Evolutionary conservation across 2,888 invertebrate species (phyloP).

Genomic region (Drosophila atroscutellata): DNA sequence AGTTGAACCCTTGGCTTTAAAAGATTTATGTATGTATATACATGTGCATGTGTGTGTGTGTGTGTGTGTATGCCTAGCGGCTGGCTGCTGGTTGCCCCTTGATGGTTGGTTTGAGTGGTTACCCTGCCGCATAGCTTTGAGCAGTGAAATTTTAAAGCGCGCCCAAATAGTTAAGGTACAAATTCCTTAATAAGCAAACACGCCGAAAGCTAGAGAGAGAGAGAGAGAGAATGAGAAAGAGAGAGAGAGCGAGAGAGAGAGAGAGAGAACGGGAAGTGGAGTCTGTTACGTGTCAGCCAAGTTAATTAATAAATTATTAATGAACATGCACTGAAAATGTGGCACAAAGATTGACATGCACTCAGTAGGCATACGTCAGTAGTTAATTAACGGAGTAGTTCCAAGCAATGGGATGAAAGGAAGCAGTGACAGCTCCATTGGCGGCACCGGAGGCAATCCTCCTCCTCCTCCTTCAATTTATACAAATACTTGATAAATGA

Average conservation of each 20-base stretch:
- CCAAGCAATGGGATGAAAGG: neutral
- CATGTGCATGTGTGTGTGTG: neutral
- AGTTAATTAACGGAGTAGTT: slow-evolving; percentile 20
- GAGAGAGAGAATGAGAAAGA: neutral
- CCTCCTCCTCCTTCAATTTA: neutral
- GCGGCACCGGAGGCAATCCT: neutral
- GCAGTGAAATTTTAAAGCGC: slow-evolving; percentile 35
- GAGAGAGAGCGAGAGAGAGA: neutral
- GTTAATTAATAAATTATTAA: slow-evolving; percentile 41
- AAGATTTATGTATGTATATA: slow-evolving; percentile 55
- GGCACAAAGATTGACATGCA: slow-evolving; percentile 17
- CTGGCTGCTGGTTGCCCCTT: neutral
- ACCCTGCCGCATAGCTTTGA: neutral
- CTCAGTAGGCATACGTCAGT: slow-evolving; percentile 17
- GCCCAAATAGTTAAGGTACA: slow-evolving; percentile 33
- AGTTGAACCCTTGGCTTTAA: slow-evolving; percentile 69
- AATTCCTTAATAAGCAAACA: slow-evolving; percentile 23
- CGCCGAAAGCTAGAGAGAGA: neutral
- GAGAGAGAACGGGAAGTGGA: neutral
- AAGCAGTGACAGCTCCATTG: neutral
- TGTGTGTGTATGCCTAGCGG: neutral
- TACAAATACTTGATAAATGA: neutral
- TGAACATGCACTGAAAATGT: slow-evolving; percentile 30
- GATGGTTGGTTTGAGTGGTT: slow-evolving; percentile 14
- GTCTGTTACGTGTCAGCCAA: neutral